Evolutionary conservation across 92 coral and sea anemone genomes (phyloP), one percentile per base, ranked within the genome.

Genomic region (Zoanthus solanderi): DNA sequence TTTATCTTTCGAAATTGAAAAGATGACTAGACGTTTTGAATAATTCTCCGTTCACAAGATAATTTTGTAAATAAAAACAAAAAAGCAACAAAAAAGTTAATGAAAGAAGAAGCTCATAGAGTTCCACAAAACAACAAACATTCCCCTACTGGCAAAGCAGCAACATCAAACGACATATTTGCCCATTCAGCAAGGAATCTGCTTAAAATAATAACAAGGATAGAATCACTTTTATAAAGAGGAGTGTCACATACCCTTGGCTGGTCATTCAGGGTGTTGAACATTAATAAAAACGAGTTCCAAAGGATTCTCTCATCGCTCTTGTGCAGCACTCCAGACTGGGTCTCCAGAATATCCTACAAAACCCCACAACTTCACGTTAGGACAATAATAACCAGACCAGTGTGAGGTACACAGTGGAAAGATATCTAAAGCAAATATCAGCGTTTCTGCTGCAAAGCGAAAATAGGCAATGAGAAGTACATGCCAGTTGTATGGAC

Each of bases 331-430:
- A 94, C 88, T 1, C 98, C 98, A 76, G 96, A 93, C 82, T 95
- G 98, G 0, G 93, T 88, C 74, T 91, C 96, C 44, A 95, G 93
- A 34, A 91, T 95, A 81, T 90, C 93, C 98, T 95, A 47, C 54
- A 47, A 31, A n/a, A 73, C 4, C 29, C 45, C 50, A 17, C 32
- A 29, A 17, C 18, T 50, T 1, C 56, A 11, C 9, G 56, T 50
- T 47, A 8, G 4, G 52, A 47, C 4, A 47, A 47, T 4, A 47
- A 47, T 4, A 47, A 47, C 8, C 52, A 47, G 5, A 8, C 52
- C 4, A 47, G 8, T 47, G 52, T 4, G 52, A 47, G 8, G 52
- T 47, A 47, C 8, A 47, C 52, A 8, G 52, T 8, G 23, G 23
- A 23, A 23, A 23, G 23, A 23, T 23, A 23, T 23, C 23, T 23